Evolutionary conservation across 2,113 vertebrate species (phyloP), one percentile per base, ranked within the genome.

Genomic region (Physeter macrocephalus): DNA sequence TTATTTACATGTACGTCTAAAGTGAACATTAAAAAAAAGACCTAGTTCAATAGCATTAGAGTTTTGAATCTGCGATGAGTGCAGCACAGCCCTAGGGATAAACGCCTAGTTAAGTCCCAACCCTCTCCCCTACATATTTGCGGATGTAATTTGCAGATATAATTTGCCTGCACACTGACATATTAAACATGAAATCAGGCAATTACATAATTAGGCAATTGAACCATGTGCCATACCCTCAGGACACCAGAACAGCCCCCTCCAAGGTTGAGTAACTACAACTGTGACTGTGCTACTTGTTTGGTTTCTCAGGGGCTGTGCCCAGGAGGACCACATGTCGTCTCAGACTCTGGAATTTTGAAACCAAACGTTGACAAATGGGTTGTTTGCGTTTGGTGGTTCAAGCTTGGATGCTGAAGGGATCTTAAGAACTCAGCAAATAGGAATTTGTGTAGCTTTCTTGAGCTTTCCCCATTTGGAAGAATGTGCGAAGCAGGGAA

Each of bases 171-270:
- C 25, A 20, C 20, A 77, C 41, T 74, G 96, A 92, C 92, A 84
- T 95, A 86, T 84, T 96, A 96, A 95, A 95, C 94, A 83, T 64
- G 43, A 87, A 94, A 83, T 75, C 71, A 86, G 85, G 74, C 91
- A 91, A 95, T 98, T 89, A 91, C 41, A 43, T 96, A 96, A 97
- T 95, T 85, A 96, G 96, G 88, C 80, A 85, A 31, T 64, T 82
- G 82, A 84, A 95, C 90, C 84, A 62, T 91, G 71, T 94, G 71
- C 57, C 78, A 3, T 88, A 31, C 59, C 80, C 80, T 87, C 81
- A 95, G 92, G 90, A 95, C 61, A 71, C 62, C 25, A 62, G 88
- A 43, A 36, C 18, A 64, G 43, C 36, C 31, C 64, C 74, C 36
- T 88, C 23, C 0, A 7, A 62, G 86, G 67, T 12, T 74, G 86